A percentile compares a stretch with the other conserved stretches of the same genome.
Evolutionary conservation across 2,888 invertebrate genomes (phyloP).

Genomic region (Polydesmus complanatus): DNA sequence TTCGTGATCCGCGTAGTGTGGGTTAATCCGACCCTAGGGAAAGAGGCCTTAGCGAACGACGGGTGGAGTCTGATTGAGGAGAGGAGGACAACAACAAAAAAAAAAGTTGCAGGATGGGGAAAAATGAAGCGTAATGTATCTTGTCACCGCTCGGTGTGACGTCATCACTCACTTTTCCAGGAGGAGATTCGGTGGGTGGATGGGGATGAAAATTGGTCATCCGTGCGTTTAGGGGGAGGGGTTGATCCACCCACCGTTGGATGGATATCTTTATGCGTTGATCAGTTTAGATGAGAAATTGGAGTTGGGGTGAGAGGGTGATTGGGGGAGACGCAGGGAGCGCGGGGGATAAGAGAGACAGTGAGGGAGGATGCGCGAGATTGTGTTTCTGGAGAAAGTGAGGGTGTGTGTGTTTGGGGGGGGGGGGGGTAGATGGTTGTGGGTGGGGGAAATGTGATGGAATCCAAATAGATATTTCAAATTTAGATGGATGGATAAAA

Average conservation of each 20-base stretch:
- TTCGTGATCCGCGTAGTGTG: too few species aligned
- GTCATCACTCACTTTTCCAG: too few species aligned
- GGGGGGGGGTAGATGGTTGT: background rate
- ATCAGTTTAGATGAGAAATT: background rate
- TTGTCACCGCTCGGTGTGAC: background rate
- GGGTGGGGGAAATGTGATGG: background rate
- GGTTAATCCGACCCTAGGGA: too few species aligned
- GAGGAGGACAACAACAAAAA: too few species aligned
- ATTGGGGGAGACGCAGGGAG: background rate
- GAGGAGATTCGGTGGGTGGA: background rate
- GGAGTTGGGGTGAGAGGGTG: background rate
- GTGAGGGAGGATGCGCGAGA: background rate
- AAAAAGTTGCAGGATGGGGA: background rate
- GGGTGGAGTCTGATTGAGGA: too few species aligned
- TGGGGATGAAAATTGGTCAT: background rate
- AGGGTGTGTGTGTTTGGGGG: background rate
- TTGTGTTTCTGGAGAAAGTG: background rate
- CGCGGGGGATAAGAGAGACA: background rate
- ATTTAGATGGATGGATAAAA: background rate
- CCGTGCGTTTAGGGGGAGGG: background rate
- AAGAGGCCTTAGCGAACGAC: too few species aligned
- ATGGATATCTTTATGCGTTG: background rate
- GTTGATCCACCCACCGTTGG: too few species aligned
- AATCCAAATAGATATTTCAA: background rate
- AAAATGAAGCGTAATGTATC: background rate